Evolutionary conservation across 1,140 invertebrate genomes (phyloP).

Genomic region (Bombus waltoni): DNA sequence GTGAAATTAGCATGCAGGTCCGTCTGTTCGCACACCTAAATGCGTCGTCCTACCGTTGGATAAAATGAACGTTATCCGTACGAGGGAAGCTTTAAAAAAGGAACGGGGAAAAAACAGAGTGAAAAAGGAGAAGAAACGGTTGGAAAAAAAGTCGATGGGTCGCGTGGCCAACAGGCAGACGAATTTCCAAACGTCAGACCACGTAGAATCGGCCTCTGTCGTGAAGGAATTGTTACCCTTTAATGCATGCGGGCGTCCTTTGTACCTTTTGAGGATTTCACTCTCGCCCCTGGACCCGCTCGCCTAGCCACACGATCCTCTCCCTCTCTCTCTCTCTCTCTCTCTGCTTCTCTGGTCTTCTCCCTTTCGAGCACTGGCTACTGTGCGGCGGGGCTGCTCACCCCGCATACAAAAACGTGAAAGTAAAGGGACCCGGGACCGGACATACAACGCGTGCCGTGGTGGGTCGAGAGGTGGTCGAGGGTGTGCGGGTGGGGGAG

Average conservation of each 20-base stretch:
- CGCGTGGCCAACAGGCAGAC: slow-evolving; percentile 68
- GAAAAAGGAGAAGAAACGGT: neutral
- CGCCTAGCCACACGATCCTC: neutral
- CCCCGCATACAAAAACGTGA: slow-evolving; percentile 76
- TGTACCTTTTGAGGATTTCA: slow-evolving; percentile 79
- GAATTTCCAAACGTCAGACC: slow-evolving; percentile 64
- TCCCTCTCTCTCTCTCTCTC: slow-evolving; percentile 21
- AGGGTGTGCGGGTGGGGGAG: slow-evolving; percentile 16
- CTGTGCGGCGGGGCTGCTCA: slow-evolving; percentile 54
- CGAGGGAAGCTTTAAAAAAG: slow-evolving; percentile 38
- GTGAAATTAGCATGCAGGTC: slow-evolving; percentile 66
- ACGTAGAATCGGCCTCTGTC: slow-evolving; percentile 48
- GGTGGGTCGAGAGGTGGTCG: slow-evolving; percentile 40
- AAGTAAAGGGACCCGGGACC: slow-evolving; percentile 54
- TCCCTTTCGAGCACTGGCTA: slow-evolving; percentile 35
- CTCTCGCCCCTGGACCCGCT: slow-evolving; percentile 36
- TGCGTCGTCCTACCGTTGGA: slow-evolving; percentile 10
- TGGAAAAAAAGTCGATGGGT: slow-evolving; percentile 57
- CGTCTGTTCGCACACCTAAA: slow-evolving; percentile 46
- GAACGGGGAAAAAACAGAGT: neutral
- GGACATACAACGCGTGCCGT: slow-evolving; percentile 65
- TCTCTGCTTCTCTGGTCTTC: slow-evolving; percentile 4
- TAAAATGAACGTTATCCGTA: slow-evolving; percentile 68
- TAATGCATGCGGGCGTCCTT: slow-evolving; percentile 78
- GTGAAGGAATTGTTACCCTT: slow-evolving; percentile 78